A percentile compares a stretch with the other conserved stretches of the same genome.
Evolutionary conservation across 2,113 vertebrate genomes (phyloP).

Genomic region (Plecotus auritus): DNA sequence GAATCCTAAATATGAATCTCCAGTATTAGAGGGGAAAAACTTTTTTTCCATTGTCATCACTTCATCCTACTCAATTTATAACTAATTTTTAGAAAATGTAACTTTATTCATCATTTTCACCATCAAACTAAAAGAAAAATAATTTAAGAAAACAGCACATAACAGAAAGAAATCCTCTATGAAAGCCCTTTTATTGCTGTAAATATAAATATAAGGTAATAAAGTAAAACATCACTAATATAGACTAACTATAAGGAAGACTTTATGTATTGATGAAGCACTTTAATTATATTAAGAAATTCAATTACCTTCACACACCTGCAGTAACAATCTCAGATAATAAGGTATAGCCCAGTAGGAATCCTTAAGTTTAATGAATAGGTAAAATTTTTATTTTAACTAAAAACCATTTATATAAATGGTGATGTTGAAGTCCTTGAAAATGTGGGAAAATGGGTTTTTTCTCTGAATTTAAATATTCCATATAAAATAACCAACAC

Average conservation of each 20-base stretch:
- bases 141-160: neutral
- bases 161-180: neutral
- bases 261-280: neutral
- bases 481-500: neutral
- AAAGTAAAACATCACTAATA: neutral
- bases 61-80: neutral
- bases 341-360: neutral
- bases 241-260: neutral
- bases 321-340: neutral
- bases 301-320: neutral
- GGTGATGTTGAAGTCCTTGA: neutral
- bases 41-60: neutral
- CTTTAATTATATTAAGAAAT: neutral
- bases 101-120: neutral
- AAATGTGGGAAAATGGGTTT: neutral
- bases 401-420: slow-evolving; percentile 19
- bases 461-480: neutral
- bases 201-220: neutral
- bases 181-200: neutral
- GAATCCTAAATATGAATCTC: neutral
- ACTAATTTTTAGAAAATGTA: neutral
- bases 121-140: neutral
- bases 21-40: neutral
- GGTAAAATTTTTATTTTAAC: neutral
- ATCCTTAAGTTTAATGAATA: slow-evolving; percentile 17